Conservation (phyloP, 2,113 vertebrate genomes). For the Pseudorhombus dupliciocellatus region DNA sequence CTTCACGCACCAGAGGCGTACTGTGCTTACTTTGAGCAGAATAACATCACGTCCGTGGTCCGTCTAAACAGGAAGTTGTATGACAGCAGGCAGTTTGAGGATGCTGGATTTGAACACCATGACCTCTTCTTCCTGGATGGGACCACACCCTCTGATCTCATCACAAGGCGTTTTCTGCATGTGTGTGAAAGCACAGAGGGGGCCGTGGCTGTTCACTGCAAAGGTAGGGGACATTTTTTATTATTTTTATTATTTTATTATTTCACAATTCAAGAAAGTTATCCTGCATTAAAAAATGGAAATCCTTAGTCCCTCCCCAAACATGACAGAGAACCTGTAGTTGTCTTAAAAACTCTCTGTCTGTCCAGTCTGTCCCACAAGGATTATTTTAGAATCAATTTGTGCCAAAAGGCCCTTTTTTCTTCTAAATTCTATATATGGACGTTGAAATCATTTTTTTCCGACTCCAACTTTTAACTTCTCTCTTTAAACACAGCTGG, state of each 20-base stretch:
- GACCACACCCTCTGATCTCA: slow-evolving; percentile 88
- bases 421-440: no score
- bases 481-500: slow-evolving; percentile 80
- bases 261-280: no score
- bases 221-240: slow-evolving; percentile 80
- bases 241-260: neutral
- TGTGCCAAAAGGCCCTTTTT: no score
- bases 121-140: slow-evolving; percentile 91
- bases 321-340: no score
- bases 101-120: slow-evolving; percentile 88
- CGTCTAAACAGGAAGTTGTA: slow-evolving; percentile 91
- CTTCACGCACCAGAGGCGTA: slow-evolving; percentile 92
- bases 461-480: neutral
- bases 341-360: no score
- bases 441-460: neutral
- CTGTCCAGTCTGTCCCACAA: no score
- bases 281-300: no score
- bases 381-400: no score
- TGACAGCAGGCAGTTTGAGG: slow-evolving; percentile 86
- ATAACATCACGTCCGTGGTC: slow-evolving; percentile 83
- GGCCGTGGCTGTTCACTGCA: slow-evolving; percentile 90
- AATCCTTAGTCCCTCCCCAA: no score
- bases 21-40: slow-evolving; percentile 88
- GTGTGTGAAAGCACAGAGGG: slow-evolving; percentile 87
- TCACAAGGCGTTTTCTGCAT: slow-evolving; percentile 86